Conservation (phyloP, 23 tunicate species). For the Ascidia mentula region DNA sequence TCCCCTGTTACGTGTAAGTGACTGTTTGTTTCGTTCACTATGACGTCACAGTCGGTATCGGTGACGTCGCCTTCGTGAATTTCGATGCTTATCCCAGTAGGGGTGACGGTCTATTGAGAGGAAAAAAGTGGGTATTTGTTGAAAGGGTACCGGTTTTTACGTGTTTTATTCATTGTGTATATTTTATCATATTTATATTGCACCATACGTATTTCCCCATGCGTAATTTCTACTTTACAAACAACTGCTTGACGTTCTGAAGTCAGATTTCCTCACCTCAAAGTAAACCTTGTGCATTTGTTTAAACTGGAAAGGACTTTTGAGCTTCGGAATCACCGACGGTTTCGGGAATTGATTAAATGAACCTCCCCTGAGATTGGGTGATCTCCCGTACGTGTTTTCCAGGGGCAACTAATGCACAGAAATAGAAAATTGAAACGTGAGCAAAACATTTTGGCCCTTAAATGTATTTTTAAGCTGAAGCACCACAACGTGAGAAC, state of each 20-base stretch:
- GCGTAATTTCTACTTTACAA: too few species aligned
- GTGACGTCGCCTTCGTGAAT: conserved; percentile 76
- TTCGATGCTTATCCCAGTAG: conserved; percentile 61
- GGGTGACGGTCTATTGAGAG: conserved; percentile 66
- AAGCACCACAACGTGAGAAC: too few species aligned
- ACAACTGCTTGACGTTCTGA: too few species aligned
- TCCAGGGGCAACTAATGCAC: not conserved
- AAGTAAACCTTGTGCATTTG: conserved; percentile 50
- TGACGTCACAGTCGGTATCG: conserved; percentile 73
- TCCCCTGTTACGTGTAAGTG: conserved; percentile 67
- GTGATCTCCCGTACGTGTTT: not conserved
- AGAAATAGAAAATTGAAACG: too few species aligned
- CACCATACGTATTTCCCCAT: too few species aligned
- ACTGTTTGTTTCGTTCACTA: conserved; percentile 69
- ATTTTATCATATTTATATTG: too few species aligned
- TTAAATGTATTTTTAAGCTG: too few species aligned
- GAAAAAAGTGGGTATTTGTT: too few species aligned
- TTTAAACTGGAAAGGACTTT: conserved; percentile 51
- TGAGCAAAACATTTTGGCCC: too few species aligned
- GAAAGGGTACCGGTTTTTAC: too few species aligned
- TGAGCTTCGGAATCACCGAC: conserved; percentile 43
- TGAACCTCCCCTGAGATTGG: not conserved
- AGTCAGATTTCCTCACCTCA: conserved; percentile 42
- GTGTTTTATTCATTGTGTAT: too few species aligned
- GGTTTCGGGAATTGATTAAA: conserved; percentile 16